Evolutionary conservation across 2,888 invertebrate species (phyloP).

Genomic region (Philaethria dido): DNA sequence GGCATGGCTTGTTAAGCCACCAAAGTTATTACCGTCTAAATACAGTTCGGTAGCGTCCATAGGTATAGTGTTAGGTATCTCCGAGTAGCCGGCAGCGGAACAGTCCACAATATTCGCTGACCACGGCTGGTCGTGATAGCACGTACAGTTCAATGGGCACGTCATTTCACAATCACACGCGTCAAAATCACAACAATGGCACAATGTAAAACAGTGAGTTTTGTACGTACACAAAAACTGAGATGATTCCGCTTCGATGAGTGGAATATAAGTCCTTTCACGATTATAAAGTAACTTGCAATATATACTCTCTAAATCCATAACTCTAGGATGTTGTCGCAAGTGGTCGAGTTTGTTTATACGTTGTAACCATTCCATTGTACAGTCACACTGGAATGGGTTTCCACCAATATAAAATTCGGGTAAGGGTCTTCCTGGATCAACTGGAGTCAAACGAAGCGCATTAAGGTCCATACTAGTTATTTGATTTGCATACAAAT

Average conservation of each 20-base stretch:
- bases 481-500: constrained; percentile 96
- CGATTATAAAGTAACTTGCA: constrained; percentile 94
- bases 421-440: constrained; percentile 89
- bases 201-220: constrained; percentile 96
- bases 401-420: constrained; percentile 97
- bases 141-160: constrained; percentile 96
- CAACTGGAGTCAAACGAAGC: constrained; percentile 91
- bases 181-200: constrained; percentile 98
- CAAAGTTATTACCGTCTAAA: constrained; percentile 95
- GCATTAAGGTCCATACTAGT: constrained; percentile 95
- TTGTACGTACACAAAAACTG: constrained; percentile 97
- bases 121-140: constrained; percentile 97
- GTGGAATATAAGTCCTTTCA: constrained; percentile 92
- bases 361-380: constrained; percentile 97
- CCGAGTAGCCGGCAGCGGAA: constrained; percentile 90
- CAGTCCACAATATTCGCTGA: constrained; percentile 96
- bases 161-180: constrained; percentile 99
- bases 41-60: constrained; percentile 98
- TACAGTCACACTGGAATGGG: constrained; percentile 97
- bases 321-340: constrained; percentile 94
- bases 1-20: constrained; percentile 93
- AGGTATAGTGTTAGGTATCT: constrained; percentile 94
- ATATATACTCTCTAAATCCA: constrained; percentile 95
- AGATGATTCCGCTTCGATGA: constrained; percentile 93
- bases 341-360: constrained; percentile 93